Base-by-base conservation (phyloP, 2,113 vertebrate species). In the Guaruba guarouba region DNA sequence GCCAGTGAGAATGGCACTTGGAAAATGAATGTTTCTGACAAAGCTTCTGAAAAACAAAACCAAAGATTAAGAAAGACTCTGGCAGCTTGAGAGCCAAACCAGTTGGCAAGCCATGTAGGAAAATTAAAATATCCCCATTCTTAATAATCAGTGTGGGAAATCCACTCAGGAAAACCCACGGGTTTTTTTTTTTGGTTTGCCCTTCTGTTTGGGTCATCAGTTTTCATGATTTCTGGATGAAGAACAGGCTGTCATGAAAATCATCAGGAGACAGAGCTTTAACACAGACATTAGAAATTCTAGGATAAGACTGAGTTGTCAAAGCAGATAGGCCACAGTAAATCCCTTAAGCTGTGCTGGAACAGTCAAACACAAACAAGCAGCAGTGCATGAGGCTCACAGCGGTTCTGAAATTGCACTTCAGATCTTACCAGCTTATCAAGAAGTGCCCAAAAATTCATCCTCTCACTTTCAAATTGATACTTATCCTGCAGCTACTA, bases 331-430 rank as follows among this genome's bases (percentile, higher is more conserved):
- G 91, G 29, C 35, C 75, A 70, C 44, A 67, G 64, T 70, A 96
- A 97, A 97, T 95, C 95, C 82, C 86, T 96, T 95, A 95, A 97
- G 85, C 87, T 13, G 5, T 4, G 3, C 46, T 84, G 69, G 84
- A 94, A 66, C 24, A 79, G 69, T 25, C 46, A 87, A 92, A 83
- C 39, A 77, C 62, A 95, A 86, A 88, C 29, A 74, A 15, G 44
- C 71, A 93, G n/a, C 29, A 51, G 59, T 20, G 39, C 41, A 41
- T 8, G 44, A 82, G 74, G 23, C 57, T 93, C 52, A 77, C 31
- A 80, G 77, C 28, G 2, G 35, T 82, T 96, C 76, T 92, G 76
- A 92, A 92, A 93, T 77, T 90, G 68, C 64, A 66, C 39, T 95
- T 92, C 79, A 93, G 67, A 92, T 95, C 75, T 88, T 81, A 74